These are phyloP conservation scores for Rynchops niger DNA, from an alignment of 2,113 vertebrate genomes.

Conservation along the genomic window DNA sequence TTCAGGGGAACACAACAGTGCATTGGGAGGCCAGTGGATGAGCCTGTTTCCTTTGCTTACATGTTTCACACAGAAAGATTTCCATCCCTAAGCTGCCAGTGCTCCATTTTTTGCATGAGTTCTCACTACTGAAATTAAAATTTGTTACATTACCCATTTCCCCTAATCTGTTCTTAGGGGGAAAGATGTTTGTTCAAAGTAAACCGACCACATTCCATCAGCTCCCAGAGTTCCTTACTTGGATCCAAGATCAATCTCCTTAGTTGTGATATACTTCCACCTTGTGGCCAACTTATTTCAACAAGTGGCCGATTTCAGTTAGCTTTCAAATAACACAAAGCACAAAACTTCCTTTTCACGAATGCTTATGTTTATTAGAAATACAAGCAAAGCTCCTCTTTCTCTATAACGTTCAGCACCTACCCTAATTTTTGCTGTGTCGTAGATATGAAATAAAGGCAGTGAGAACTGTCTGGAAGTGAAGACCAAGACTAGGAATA, in stretches of 20 bases:
- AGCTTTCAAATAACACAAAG: fast-evolving
- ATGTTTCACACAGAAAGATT: no score
- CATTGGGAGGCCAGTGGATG: neutral
- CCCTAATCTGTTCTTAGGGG: neutral
- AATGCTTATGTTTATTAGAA: fast-evolving
- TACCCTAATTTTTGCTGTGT: neutral
- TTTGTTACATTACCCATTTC: neutral
- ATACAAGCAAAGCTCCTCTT: neutral
- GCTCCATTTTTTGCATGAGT: neutral
- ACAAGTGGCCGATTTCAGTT: fast-evolving
- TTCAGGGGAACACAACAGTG: neutral
- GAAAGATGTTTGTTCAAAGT: neutral
- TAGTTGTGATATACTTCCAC: neutral
- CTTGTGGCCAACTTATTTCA: neutral
- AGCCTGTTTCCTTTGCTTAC: neutral
- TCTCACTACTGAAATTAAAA: neutral
- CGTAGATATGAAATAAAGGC: neutral
- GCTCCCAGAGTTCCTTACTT: neutral
- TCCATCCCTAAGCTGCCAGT: neutral
- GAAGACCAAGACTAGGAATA: neutral
- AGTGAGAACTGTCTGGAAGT: neutral
- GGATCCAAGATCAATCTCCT: neutral
- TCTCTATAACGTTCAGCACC: neutral
- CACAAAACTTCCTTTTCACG: fast-evolving
- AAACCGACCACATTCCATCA: fast-evolving